Evolutionary conservation across 30 jellyfish, hydroid and myxozoan genomes (phyloP).

Genomic region (Aurelia aurita complex sp. Pacific): DNA sequence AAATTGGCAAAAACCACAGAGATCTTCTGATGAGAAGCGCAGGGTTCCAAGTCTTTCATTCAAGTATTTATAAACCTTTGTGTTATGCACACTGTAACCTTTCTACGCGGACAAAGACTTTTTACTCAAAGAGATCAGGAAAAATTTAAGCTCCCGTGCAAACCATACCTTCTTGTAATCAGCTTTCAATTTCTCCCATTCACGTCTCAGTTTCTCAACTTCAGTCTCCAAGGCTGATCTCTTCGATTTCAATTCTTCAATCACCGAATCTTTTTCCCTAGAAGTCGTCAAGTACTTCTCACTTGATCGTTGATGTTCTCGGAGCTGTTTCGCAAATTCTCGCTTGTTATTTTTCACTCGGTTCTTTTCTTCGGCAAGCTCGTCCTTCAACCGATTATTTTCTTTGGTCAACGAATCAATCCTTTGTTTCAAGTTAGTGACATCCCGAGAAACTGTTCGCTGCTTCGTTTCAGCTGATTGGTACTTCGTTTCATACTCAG

Average conservation of each 20-base stretch:
- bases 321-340: slow-evolving; percentile 86
- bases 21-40: no score
- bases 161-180: slow-evolving; percentile 84
- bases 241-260: slow-evolving; percentile 84
- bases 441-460: slow-evolving; percentile 64
- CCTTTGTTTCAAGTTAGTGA: slow-evolving; percentile 74
- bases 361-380: slow-evolving; percentile 80
- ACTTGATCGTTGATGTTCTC: slow-evolving; percentile 85
- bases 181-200: slow-evolving; percentile 89
- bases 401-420: slow-evolving; percentile 77
- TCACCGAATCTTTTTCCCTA: slow-evolving; percentile 81
- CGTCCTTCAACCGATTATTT: slow-evolving; percentile 69
- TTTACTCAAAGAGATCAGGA: no score
- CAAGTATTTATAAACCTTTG: no score
- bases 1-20: no score
- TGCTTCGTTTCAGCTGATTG: slow-evolving; percentile 68
- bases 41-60: no score
- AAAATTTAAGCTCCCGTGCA: neutral
- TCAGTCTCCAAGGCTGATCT: slow-evolving; percentile 87
- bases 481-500: slow-evolving; percentile 66
- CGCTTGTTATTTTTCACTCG: slow-evolving; percentile 76
- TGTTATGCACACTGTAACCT: no score
- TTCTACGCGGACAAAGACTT: no score
- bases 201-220: slow-evolving; percentile 87
- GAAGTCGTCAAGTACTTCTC: slow-evolving; percentile 70